Evolutionary conservation across 2,797 vertebrate genomes (phyloP).

Genomic region (Fistularia commersonii): DNA sequence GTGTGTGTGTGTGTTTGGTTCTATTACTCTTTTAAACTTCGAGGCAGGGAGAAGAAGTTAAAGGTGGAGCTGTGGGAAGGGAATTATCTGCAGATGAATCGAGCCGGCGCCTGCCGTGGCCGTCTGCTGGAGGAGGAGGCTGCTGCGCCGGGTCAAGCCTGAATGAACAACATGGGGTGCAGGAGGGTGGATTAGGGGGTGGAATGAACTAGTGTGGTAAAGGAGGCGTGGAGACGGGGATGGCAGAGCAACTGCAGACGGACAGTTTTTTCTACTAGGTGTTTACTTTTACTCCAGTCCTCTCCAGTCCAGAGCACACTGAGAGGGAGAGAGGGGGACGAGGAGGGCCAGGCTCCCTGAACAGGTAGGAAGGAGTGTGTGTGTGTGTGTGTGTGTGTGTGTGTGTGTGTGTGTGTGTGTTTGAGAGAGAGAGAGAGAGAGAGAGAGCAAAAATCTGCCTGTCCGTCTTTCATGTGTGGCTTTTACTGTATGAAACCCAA

Average conservation of each 20-base stretch:
- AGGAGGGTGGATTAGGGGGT: slow-evolving; percentile 27
- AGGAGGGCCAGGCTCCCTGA: slow-evolving; percentile 54
- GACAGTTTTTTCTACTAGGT: slow-evolving; percentile 25
- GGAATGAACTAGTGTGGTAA: slow-evolving; percentile 29
- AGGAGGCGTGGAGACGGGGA: slow-evolving; percentile 45
- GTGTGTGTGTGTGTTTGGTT: not conserved
- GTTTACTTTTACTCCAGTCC: slow-evolving; percentile 37
- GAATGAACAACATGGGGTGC: slow-evolving; percentile 42
- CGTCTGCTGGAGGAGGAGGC: not conserved
- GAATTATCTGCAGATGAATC: too few species aligned
- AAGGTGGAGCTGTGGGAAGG: too few species aligned
- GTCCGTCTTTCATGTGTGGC: not conserved
- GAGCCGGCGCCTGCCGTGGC: too few species aligned
- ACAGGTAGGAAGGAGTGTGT: slow-evolving; percentile 66
- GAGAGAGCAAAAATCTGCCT: slow-evolving; percentile 10
- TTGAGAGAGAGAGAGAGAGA: slow-evolving; percentile 7
- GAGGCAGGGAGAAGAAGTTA: too few species aligned
- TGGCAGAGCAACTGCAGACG: slow-evolving; percentile 42
- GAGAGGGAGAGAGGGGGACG: slow-evolving; percentile 43
- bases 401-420: slow-evolving; percentile 13
- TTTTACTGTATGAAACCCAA: slow-evolving; percentile 20
- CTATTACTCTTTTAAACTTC: too few species aligned
- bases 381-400: slow-evolving; percentile 10
- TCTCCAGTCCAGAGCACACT: slow-evolving; percentile 52
- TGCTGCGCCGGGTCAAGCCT: slow-evolving; percentile 16